Conservation (phyloP, 2,888 invertebrate genomes). For the Osedax fenrisi region DNA sequence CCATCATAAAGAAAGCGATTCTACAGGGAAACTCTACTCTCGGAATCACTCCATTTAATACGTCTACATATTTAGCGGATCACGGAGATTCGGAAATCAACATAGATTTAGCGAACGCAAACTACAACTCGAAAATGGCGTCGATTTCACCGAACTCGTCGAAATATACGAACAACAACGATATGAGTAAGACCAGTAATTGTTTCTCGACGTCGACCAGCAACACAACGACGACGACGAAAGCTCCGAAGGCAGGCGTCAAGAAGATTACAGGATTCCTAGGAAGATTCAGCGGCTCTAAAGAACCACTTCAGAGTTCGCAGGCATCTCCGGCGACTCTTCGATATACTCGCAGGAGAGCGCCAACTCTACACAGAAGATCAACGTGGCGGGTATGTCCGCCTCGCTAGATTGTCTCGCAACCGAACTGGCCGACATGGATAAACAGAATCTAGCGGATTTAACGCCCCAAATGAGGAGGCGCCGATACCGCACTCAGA, state of each 20-base stretch:
- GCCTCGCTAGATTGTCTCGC: too few species aligned
- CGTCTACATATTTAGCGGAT: too few species aligned
- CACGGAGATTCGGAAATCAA: too few species aligned
- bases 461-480: not conserved
- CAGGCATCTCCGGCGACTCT: too few species aligned
- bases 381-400: too few species aligned
- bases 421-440: too few species aligned
- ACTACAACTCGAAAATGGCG: too few species aligned
- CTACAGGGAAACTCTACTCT: constrained; percentile 37
- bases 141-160: constrained; percentile 22
- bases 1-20: constrained; percentile 41
- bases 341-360: too few species aligned
- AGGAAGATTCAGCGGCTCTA: constrained; percentile 43
- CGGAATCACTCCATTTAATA: constrained; percentile 36
- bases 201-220: not conserved
- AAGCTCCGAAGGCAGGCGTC: constrained; percentile 32
- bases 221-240: constrained; percentile 29
- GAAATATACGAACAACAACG: not conserved
- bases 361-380: too few species aligned
- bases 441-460: not conserved
- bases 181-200: not conserved
- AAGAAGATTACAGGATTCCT: constrained; percentile 40
- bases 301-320: constrained; percentile 34
- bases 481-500: not conserved
- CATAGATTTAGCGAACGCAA: too few species aligned